Evolutionary conservation across 2,113 vertebrate species (phyloP), one percentile per base, ranked within the genome.

Genomic region (Alectura lathami): DNA sequence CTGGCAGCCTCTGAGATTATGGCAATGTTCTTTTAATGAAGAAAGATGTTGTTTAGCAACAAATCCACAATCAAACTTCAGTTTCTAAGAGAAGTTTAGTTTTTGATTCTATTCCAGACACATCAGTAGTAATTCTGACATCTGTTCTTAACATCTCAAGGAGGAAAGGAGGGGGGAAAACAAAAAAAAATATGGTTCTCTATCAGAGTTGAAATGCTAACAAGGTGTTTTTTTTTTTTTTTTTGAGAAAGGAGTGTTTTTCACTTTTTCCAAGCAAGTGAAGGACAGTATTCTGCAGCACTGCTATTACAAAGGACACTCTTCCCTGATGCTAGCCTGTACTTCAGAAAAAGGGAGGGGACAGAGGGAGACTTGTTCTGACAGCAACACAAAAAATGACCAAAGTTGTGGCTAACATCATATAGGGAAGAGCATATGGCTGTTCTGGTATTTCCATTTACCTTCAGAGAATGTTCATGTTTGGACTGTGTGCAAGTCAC

Each of bases 1-100:
- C 99, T 99, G 96, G 99, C 99, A 42, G 99, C 99, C 97, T 99
- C 99, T 0, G 99, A 99, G 97, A 99, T 99, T 75, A 99, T 99
- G 93, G 99, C 98, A 40, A 99, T 99, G 97, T 99, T 99, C 99
- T 99, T 79, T n/a, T 34, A 66, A 66, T 63, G 5, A 26, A 84
- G 85, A 76, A 70, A 47, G 59, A 45, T 93, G 23, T 13, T 34
- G 7, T 27, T 15, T 60, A 77, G 20, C 75, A 63, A 72, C 1
- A 75, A 38, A 83, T 2, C 27, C 43, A 66, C 62, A 9, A 80
- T 36, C 11, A 72, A 89, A 9, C 32, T 54, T 74, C n/a, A 29
- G 15, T 57, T 66, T 87, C 11, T 11, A 30, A 32, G 21, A 54
- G 18, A 30, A 24, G 4, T 3, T 16, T 27, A 0, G 1, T 77